Conservation (phyloP, 2,797 vertebrate species). For the Gallinago solitaria region DNA sequence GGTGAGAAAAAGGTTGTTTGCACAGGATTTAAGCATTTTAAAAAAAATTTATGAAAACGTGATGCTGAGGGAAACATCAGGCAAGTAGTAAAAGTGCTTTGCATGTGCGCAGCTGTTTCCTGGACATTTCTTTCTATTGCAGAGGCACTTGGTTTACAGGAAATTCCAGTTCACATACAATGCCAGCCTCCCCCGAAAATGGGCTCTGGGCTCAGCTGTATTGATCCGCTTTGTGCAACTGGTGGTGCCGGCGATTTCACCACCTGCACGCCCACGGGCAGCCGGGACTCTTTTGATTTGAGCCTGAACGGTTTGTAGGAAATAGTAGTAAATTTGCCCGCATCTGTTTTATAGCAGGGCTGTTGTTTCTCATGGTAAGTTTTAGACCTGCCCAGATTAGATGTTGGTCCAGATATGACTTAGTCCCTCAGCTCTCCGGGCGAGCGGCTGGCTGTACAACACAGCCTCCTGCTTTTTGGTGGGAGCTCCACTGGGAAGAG, state of each 20-base stretch:
- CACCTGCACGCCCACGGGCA: neutral
- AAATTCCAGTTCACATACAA: constrained; percentile 72
- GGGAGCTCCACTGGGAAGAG: neutral
- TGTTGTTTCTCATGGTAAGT: constrained; percentile 8
- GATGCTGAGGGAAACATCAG: constrained; percentile 69
- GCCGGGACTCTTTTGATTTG: neutral
- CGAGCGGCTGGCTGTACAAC: neutral
- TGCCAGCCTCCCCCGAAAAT: constrained; percentile 5
- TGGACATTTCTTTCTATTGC: constrained; percentile 64
- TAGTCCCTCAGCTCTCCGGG: neutral
- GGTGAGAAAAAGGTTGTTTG: constrained; percentile 76
- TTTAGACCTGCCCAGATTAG: neutral
- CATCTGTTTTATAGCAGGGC: neutral
- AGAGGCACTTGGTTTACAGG: constrained; percentile 58
- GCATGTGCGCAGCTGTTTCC: constrained; percentile 75
- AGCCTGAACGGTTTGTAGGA: neutral
- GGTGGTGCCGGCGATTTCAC: neutral
- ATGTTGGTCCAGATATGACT: neutral
- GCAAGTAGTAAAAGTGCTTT: constrained; percentile 70
- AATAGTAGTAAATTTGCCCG: neutral
- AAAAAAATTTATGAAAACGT: constrained; percentile 42
- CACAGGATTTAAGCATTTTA: constrained; percentile 75
- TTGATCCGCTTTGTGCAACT: neutral
- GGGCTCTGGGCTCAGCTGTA: neutral
- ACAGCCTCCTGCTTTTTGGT: neutral